Percentiles rank a stretch among this genome's conserved stretches.
Conservation (phyloP, 2,113 vertebrate genomes). For the Labeo rohita region DNA sequence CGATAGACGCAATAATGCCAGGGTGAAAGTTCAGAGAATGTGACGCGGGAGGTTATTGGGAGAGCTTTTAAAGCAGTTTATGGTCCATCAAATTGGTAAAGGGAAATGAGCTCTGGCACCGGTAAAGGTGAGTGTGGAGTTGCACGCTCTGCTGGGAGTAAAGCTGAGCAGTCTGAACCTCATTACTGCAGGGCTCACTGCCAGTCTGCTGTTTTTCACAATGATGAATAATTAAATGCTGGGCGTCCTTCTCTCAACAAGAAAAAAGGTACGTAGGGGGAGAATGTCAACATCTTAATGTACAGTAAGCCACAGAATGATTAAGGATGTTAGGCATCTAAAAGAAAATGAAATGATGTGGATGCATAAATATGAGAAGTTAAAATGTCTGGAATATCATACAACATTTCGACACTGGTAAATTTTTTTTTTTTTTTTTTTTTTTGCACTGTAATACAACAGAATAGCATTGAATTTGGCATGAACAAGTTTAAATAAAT, state of each 20-base stretch:
- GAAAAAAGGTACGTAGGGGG: background rate
- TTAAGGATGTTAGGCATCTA: background rate
- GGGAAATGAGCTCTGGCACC: slow-evolving; percentile 20
- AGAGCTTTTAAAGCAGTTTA: slow-evolving; percentile 29
- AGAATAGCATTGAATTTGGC: no score
- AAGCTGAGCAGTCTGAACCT: slow-evolving; percentile 3
- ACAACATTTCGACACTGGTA: background rate
- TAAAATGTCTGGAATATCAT: background rate
- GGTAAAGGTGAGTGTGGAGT: slow-evolving; percentile 9
- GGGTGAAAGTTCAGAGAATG: background rate
- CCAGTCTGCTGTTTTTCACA: slow-evolving; percentile 31
- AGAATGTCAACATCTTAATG: background rate
- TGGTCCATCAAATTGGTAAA: slow-evolving; percentile 31
- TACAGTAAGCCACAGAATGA: background rate
- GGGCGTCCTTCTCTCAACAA: background rate
- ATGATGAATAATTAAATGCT: slow-evolving; percentile 5
- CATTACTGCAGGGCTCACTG: slow-evolving; percentile 2
- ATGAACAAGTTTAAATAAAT: no score
- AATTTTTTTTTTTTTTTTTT: background rate
- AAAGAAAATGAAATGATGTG: background rate
- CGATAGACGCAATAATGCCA: background rate
- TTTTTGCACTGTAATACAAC: no score
- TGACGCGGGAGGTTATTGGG: background rate
- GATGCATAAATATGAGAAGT: background rate
- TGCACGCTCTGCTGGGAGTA: background rate